A percentile compares a stretch with the other conserved stretches of the same genome.
These are phyloP conservation scores for Sipha maydis DNA, from an alignment of 2,888 invertebrate species.

Conservation along the genomic window DNA sequence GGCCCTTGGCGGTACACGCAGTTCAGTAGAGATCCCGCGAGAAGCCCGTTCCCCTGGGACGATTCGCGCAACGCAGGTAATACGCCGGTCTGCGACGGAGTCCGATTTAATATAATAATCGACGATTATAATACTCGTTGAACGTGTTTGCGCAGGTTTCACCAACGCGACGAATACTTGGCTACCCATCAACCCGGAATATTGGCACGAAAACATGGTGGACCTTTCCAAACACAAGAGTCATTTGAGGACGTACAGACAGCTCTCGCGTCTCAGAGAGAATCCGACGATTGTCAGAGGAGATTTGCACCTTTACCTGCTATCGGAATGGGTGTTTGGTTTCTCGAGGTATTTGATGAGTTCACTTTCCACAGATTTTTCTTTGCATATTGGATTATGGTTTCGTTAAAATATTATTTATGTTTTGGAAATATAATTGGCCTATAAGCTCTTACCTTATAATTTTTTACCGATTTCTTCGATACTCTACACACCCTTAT, in stretches of 20 bases:
- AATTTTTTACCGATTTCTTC: no score
- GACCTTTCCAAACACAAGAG: conserved; percentile 71
- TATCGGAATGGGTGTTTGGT: conserved; percentile 62
- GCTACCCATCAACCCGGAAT: conserved; percentile 76
- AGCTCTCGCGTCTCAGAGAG: conserved; percentile 71
- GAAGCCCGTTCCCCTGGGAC: conserved; percentile 86
- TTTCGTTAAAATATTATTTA: no score
- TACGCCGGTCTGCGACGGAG: not conserved
- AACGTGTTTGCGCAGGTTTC: conserved; percentile 68
- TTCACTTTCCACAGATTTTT: no score
- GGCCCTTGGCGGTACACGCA: conserved; percentile 73
- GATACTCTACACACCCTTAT: no score
- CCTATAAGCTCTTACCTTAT: no score
- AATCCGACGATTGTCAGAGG: conserved; percentile 68
- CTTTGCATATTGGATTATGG: no score
- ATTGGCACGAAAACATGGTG: conserved; percentile 71
- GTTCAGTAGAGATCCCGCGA: conserved; percentile 77
- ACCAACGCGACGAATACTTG: conserved; percentile 72
- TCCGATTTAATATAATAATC: no score
- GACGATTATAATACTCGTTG: not conserved
- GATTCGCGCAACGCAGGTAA: conserved; percentile 72
- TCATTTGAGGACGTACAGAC: conserved; percentile 73
- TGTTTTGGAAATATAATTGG: no score
- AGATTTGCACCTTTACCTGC: conserved; percentile 41
- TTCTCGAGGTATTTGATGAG: conserved; percentile 49